Conservation (phyloP, 2,888 invertebrate genomes). For the Abrostola triplasia region DNA sequence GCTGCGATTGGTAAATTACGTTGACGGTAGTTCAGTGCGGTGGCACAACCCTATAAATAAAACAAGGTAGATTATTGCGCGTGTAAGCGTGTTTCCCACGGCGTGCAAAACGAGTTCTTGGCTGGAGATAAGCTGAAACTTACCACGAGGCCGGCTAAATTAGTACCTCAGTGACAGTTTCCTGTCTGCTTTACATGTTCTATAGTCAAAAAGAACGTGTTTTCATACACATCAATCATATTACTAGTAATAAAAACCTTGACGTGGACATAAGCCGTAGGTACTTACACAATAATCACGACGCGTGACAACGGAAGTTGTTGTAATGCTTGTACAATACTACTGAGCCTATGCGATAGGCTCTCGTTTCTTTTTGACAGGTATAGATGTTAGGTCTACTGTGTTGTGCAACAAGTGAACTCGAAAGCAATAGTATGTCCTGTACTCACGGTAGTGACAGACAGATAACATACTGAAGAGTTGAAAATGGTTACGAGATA, state of each 20-base stretch:
- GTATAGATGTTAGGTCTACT: too few relatives aligned
- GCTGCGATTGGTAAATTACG: slow-evolving; percentile 58
- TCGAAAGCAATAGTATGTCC: too few relatives aligned
- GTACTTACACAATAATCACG: slow-evolving; percentile 7
- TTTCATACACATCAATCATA: slow-evolving; percentile 27
- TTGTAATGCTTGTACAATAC: background rate
- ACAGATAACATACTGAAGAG: too few relatives aligned
- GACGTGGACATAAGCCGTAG: background rate
- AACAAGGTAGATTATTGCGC: slow-evolving; percentile 81
- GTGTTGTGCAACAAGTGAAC: too few relatives aligned
- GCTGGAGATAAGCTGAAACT: slow-evolving; percentile 83
- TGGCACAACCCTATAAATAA: slow-evolving; percentile 79
- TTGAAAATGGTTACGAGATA: too few relatives aligned
- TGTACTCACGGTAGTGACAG: too few relatives aligned
- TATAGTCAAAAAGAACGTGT: slow-evolving; percentile 46
- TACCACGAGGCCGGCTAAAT: slow-evolving; percentile 81
- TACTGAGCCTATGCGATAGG: too few relatives aligned
- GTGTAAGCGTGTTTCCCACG: slow-evolving; percentile 85
- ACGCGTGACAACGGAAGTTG: slow-evolving; percentile 3
- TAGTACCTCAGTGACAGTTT: slow-evolving; percentile 84
- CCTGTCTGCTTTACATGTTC: slow-evolving; percentile 76
- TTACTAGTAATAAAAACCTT: background rate
- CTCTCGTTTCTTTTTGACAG: too few relatives aligned
- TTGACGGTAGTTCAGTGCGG: slow-evolving; percentile 51
- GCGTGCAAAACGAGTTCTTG: slow-evolving; percentile 83